Conservation (phyloP, 2,113 vertebrate genomes). For the Muntiacus muntjak region DNA sequence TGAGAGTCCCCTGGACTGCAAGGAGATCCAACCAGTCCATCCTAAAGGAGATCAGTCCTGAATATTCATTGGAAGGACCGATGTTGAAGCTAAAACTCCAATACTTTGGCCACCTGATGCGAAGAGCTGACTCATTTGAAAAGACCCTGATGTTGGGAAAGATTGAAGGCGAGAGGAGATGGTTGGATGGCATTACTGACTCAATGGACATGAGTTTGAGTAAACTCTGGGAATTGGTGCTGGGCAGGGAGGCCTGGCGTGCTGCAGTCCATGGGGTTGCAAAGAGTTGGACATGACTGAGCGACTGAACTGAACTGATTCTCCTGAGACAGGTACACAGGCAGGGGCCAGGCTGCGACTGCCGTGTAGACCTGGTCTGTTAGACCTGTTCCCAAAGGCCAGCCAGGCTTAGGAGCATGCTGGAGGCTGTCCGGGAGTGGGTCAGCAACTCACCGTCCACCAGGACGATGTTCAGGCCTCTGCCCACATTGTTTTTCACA, state of each 20-base stretch:
- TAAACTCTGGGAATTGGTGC: rapidly evolving
- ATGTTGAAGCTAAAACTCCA: neutral
- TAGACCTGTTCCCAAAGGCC: neutral
- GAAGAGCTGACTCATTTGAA: neutral
- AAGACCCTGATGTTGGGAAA: neutral
- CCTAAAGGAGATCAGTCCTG: neutral
- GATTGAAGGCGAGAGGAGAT: neutral
- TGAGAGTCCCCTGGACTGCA: neutral
- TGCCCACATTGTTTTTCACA: slow-evolving; percentile 85
- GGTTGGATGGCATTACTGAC: neutral
- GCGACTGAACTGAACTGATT: neutral
- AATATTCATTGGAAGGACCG: neutral
- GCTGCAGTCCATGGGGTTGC: neutral
- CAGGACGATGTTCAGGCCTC: slow-evolving; percentile 88
- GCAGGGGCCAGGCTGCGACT: neutral
- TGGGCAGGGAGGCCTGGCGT: neutral
- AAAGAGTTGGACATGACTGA: neutral
- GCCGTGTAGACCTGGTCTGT: rapidly evolving
- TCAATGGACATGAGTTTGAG: neutral
- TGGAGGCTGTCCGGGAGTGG: too few species aligned
- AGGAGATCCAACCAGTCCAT: neutral
- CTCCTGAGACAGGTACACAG: neutral
- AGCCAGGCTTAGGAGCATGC: neutral
- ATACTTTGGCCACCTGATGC: neutral
- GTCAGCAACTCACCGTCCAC: slow-evolving; percentile 84